phyloP scores from a whole-genome alignment of 2,113 vertebrate genomes.

The Bubalus kerabau region DNA sequence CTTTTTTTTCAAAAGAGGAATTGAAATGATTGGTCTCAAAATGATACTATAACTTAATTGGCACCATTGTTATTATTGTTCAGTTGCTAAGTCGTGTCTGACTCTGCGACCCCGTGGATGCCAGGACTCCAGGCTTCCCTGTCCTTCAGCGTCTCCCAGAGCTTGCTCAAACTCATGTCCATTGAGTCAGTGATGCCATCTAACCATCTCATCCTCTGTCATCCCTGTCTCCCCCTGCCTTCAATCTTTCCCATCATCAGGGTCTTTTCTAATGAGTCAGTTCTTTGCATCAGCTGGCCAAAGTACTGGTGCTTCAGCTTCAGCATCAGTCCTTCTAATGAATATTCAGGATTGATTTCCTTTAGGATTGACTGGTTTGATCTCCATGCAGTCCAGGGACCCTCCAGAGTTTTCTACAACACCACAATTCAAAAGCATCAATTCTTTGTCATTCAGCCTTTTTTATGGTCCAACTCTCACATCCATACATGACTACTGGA shows the following conservation, averaged over 20 bases:
- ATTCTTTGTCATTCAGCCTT: neutral
- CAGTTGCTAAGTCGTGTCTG: neutral
- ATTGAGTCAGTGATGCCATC: neutral
- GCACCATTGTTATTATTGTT: neutral
- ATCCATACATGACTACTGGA: neutral
- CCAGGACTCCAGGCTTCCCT: neutral
- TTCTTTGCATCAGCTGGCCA: neutral
- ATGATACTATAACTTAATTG: neutral
- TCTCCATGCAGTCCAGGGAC: neutral
- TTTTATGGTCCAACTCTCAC: neutral
- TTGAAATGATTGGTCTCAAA: neutral
- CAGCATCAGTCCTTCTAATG: neutral
- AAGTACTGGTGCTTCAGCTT: neutral
- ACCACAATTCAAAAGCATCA: neutral
- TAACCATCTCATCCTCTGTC: neutral
- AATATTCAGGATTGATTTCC: neutral
- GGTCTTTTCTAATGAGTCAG: neutral
- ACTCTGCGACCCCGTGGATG: fast-evolving
- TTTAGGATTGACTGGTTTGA: neutral
- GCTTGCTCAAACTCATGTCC: neutral
- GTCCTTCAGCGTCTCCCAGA: neutral
- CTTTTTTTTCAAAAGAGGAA: neutral
- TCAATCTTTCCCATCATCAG: neutral
- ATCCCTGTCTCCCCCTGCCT: neutral
- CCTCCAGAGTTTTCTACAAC: neutral